Evolutionary conservation across 2,888 invertebrate species (phyloP).

Genomic region (Thysanoteuthis rhombus): DNA sequence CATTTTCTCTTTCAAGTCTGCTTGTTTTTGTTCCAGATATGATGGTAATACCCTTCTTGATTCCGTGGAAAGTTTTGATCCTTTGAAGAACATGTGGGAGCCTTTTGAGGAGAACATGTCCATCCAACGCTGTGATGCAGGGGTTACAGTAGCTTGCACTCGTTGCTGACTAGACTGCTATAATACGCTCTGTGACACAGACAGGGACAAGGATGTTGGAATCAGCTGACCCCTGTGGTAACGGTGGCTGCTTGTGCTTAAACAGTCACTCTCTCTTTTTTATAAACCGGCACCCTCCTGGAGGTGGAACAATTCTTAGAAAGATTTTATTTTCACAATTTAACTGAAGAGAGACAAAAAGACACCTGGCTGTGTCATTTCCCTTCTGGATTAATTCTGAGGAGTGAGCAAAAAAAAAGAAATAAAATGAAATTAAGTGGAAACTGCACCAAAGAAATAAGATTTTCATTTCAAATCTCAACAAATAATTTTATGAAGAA

Average conservation of each 20-base stretch:
- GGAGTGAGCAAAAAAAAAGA: neutral
- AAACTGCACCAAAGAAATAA: neutral
- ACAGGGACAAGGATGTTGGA: neutral
- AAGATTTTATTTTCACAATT: neutral
- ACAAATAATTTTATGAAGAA: neutral
- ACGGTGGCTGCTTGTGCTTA: neutral
- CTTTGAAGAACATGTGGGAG: conserved; percentile 60
- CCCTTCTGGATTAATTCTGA: neutral
- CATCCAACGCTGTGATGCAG: conserved; percentile 65
- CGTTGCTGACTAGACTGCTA: neutral
- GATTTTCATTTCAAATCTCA: neutral
- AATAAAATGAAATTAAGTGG: too few species aligned
- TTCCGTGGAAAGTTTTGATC: conserved; percentile 63
- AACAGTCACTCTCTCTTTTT: neutral
- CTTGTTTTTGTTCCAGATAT: conserved; percentile 48
- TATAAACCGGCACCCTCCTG: neutral
- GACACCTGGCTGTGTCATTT: neutral
- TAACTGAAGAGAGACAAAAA: neutral
- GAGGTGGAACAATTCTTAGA: neutral
- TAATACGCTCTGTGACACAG: neutral
- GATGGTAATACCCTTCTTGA: conserved; percentile 63
- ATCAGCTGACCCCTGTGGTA: neutral
- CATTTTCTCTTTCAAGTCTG: neutral
- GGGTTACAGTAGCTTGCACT: conserved; percentile 59
- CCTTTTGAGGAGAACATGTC: conserved; percentile 58